Percentiles rank a stretch among this genome's conserved stretches.
phyloP scores from a whole-genome alignment of 92 coral and sea anemone genomes.

The Phenganax stokvisi region DNA sequence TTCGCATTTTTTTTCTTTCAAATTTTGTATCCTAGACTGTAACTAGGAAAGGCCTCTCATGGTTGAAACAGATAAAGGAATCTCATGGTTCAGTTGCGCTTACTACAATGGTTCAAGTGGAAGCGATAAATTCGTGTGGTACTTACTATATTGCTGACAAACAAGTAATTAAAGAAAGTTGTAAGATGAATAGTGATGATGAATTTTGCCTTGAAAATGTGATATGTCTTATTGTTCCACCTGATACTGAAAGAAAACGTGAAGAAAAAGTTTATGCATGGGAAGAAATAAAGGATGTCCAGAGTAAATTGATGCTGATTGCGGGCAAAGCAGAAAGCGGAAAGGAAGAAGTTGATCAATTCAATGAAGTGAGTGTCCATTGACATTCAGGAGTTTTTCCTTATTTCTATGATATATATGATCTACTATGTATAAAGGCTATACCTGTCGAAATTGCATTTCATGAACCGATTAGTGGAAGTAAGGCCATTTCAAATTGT shows the following conservation, averaged over 20 bases:
- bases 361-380: slow-evolving; percentile 55
- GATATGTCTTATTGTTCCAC: slow-evolving; percentile 36
- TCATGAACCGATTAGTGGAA: no score
- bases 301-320: slow-evolving; percentile 88
- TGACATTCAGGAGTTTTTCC: no score
- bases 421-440: no score
- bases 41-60: slow-evolving; percentile 56
- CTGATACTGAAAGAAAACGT: slow-evolving; percentile 19
- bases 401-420: no score
- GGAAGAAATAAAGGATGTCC: slow-evolving; percentile 75
- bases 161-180: not conserved
- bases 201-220: slow-evolving; percentile 7
- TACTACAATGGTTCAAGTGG: slow-evolving; percentile 67
- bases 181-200: not conserved
- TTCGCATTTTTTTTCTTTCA: not conserved
- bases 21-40: slow-evolving; percentile 37
- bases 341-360: slow-evolving; percentile 70
- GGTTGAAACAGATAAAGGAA: slow-evolving; percentile 65
- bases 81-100: slow-evolving; percentile 75
- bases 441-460: no score
- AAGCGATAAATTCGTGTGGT: slow-evolving; percentile 61
- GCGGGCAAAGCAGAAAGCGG: slow-evolving; percentile 75
- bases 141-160: slow-evolving; percentile 37
- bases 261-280: slow-evolving; percentile 47
- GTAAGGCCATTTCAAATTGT: no score